Evolutionary conservation across 2,888 invertebrate species (phyloP), one percentile per base, ranked within the genome.

Genomic region (Galerucella pusilla): DNA sequence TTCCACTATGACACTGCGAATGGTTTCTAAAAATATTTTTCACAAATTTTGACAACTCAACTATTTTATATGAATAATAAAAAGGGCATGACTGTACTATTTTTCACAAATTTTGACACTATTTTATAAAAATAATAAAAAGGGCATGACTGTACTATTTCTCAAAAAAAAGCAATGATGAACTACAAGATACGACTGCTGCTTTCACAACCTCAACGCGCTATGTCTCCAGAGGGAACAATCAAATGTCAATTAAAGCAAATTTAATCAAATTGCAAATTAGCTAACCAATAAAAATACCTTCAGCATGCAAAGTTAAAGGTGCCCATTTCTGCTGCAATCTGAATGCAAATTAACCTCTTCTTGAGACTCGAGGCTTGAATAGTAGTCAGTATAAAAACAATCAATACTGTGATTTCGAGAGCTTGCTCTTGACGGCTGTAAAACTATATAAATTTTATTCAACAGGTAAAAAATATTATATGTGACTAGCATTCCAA

Each of bases 221-320:
- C 28, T 14, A 67, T 59, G 60, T 49, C 59, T 16, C 63, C 60
- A 64, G 59, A 68, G 71, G 71, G 74, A 77, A 73, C 79, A 79
- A 79, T 79, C 78, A 75, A 76, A 78, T 68, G 74, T 78, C 79
- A 79, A 79, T 79, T 79, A 79, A 69, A 73, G 69, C 72, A 77
- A 79, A 79, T 79, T 79, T 79, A 79, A 79, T 79, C 78, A 75
- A 78, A 79, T 78, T 78, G 79, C 79, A 79, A 79, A 79, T 79
- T 77, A 77, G 74, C 71, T 71, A 69, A 75, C 79, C 77, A 75
- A 79, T 79, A 75, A 75, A 77, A 79, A 75, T 77, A 77, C 77
- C 76, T 78, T 73, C 76, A 67, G 67, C 75, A 75, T 74, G 74
- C 75, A 71, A 78, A 75, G 73, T 72, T 73, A 49, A 71, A 73